Evolutionary conservation across 2,797 vertebrate species (phyloP).

Genomic region (Eulemur coronatus): DNA sequence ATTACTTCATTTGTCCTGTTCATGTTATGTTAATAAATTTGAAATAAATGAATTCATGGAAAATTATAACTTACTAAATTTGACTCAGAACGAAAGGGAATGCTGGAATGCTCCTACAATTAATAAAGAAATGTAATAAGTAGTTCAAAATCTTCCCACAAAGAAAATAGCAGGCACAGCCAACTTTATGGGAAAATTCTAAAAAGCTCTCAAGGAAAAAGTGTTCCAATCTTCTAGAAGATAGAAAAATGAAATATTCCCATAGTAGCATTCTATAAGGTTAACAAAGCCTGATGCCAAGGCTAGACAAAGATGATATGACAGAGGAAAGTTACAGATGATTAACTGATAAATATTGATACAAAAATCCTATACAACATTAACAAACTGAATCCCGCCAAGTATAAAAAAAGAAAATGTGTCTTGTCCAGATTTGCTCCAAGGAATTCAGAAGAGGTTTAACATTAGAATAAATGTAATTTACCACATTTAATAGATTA

Average conservation of each 20-base stretch:
- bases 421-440: not conserved
- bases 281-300: not conserved
- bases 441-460: not conserved
- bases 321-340: not conserved
- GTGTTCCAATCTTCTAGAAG: not conserved
- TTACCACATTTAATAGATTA: not conserved
- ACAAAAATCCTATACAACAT: not conserved
- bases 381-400: not conserved
- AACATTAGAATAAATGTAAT: not conserved
- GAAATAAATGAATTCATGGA: not conserved
- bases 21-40: not conserved
- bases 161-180: not conserved
- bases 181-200: not conserved
- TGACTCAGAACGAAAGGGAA: conserved; percentile 29
- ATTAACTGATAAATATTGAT: not conserved
- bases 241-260: not conserved
- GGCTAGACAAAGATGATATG: not conserved
- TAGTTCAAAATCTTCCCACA: not conserved
- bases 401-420: not conserved
- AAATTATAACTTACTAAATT: not conserved
- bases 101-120: not conserved
- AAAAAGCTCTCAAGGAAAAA: not conserved
- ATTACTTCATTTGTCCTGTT: not conserved
- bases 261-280: not conserved
- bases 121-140: not conserved